A percentile compares a stretch with the other conserved stretches of the same genome.
Conservation (phyloP, 2,888 invertebrate genomes). For the Coecobrya sp. region DNA sequence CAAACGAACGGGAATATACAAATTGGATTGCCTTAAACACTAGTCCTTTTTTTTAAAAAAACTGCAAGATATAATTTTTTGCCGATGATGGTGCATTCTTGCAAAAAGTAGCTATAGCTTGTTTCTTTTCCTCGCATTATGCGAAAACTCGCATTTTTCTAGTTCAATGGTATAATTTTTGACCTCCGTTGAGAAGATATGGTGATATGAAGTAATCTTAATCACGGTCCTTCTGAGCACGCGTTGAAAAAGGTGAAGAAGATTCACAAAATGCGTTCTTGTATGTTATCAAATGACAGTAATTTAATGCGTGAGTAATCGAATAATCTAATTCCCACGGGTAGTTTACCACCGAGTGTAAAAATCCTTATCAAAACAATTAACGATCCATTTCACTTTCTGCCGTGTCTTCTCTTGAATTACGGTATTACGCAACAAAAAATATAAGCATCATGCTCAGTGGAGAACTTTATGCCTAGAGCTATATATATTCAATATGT, state of each 20-base stretch:
- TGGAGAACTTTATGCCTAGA: conserved; percentile 7
- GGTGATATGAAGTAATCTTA: conserved; percentile 64
- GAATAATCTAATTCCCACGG: conserved; percentile 82
- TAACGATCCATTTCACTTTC: conserved; percentile 63
- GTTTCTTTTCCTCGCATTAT: neutral
- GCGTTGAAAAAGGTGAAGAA: conserved; percentile 40
- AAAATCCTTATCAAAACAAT: conserved; percentile 77
- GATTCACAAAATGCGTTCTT: conserved; percentile 19
- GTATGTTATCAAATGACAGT: conserved; percentile 47
- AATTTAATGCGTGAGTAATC: conserved; percentile 81
- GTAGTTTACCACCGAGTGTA: conserved; percentile 62
- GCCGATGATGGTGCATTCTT: neutral
- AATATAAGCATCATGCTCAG: neutral
- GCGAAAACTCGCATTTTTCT: conserved; percentile 52
- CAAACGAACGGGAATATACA: neutral
- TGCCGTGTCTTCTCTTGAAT: conserved; percentile 8
- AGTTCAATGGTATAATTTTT: conserved; percentile 76
- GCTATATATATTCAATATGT: too few species aligned
- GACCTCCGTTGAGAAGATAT: conserved; percentile 23
- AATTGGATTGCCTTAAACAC: conserved; percentile 30
- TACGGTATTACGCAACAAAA: conserved; percentile 13
- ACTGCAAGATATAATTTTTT: neutral
- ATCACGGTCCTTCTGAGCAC: conserved; percentile 72
- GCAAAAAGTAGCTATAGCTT: neutral
- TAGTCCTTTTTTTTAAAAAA: neutral